A percentile compares a stretch with the other conserved stretches of the same genome.
Conservation (phyloP, 2,888 invertebrate species). For the Geophilus truncorum region DNA sequence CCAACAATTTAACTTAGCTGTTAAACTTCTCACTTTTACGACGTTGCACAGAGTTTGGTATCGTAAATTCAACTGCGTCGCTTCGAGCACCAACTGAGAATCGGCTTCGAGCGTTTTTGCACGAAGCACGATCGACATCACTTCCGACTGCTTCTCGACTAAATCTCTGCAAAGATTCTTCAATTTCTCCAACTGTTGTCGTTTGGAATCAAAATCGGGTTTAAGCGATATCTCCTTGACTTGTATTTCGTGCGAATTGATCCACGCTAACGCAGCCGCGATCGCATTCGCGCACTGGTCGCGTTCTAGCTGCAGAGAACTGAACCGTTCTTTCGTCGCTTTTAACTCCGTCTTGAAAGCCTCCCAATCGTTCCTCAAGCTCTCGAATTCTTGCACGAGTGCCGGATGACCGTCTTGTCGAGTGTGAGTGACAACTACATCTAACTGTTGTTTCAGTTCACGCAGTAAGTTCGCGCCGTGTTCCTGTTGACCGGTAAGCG, state of each 20-base stretch:
- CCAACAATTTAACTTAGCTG: not conserved
- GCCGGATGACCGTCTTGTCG: conserved; percentile 69
- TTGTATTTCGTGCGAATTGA: conserved; percentile 75
- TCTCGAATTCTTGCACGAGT: conserved; percentile 66
- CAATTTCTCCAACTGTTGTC: conserved; percentile 69
- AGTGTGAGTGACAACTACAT: conserved; percentile 69
- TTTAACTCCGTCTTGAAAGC: conserved; percentile 66
- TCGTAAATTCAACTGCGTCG: conserved; percentile 71
- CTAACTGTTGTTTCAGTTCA: conserved; percentile 61
- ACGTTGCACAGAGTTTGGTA: conserved; percentile 76
- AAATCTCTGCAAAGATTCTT: conserved; percentile 67
- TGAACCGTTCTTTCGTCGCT: conserved; percentile 65
- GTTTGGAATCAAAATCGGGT: conserved; percentile 76
- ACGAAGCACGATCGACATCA: conserved; percentile 62
- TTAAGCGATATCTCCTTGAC: conserved; percentile 84
- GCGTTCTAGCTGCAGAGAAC: conserved; percentile 72
- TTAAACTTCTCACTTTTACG: conserved; percentile 54
- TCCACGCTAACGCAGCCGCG: conserved; percentile 74
- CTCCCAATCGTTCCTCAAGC: conserved; percentile 68
- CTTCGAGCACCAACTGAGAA: conserved; percentile 65
- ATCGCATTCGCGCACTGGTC: conserved; percentile 72
- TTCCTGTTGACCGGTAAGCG: conserved; percentile 45
- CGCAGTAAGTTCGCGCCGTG: conserved; percentile 36
- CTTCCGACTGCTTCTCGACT: conserved; percentile 60
- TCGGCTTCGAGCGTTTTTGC: conserved; percentile 69